Evolutionary conservation across 1,140 invertebrate genomes (phyloP).

Genomic region (Drosophila lacteicornis): DNA sequence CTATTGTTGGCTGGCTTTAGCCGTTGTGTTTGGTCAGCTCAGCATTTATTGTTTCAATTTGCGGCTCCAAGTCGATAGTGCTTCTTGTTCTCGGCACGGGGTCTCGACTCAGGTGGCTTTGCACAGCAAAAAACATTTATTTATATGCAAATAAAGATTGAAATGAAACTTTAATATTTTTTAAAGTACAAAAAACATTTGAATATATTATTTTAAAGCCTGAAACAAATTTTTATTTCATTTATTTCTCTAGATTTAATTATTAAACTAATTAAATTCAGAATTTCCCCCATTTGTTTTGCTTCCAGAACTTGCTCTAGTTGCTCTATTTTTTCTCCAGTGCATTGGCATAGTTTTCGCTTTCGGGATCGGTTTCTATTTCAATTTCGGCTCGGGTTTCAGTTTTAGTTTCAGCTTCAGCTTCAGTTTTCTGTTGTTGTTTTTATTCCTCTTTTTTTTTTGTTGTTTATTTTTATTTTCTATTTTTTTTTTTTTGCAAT

Average conservation of each 20-base stretch:
- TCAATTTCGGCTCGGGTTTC: constrained; percentile 22
- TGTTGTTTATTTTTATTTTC: constrained; percentile 3
- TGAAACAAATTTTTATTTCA: too few species aligned
- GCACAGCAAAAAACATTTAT: background rate
- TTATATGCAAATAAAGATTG: background rate
- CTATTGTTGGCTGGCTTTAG: constrained; percentile 22
- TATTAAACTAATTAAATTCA: too few species aligned
- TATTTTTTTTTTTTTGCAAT: constrained; percentile 37
- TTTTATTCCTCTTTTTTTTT: background rate
- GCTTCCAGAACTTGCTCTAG: background rate
- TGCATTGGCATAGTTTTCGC: constrained; percentile 2
- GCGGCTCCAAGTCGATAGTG: constrained; percentile 29
- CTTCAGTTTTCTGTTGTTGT: constrained; percentile 9
- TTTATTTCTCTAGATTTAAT: background rate
- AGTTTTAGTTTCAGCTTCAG: constrained; percentile 14
- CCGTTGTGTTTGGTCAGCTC: constrained; percentile 38
- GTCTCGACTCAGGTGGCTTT: constrained; percentile 15
- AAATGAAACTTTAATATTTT: background rate
- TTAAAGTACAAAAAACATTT: too few species aligned
- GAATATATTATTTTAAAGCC: background rate
- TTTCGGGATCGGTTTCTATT: constrained; percentile 25
- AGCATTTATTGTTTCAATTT: constrained; percentile 58
- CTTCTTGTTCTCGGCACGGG: constrained; percentile 26
- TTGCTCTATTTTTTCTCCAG: background rate
- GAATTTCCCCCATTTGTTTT: background rate